Evolutionary conservation across 1,140 invertebrate species (phyloP).

Genomic region (Penaeus vannamei): DNA sequence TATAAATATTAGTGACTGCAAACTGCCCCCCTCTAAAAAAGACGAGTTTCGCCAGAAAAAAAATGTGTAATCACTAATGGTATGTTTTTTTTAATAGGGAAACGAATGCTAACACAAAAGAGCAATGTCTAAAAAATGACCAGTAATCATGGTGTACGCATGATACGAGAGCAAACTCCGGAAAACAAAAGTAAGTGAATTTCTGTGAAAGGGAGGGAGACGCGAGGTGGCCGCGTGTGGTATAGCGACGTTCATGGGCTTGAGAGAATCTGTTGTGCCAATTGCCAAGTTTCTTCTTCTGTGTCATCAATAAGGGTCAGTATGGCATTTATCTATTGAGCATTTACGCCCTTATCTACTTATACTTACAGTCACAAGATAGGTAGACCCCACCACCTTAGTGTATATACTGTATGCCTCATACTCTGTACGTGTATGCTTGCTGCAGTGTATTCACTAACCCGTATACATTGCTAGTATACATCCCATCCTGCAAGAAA

Average conservation of each 20-base stretch:
- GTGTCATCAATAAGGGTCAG: conserved; percentile 57
- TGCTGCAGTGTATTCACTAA: neutral
- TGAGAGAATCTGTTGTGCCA: conserved; percentile 49
- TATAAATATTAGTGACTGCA: too few relatives aligned
- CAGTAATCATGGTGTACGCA: neutral
- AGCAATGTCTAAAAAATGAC: neutral
- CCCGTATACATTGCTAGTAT: conserved; percentile 45
- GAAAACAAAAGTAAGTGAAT: conserved; percentile 34
- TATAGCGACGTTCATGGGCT: neutral
- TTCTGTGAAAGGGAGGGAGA: conserved; percentile 44
- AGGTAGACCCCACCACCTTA: conserved; percentile 52
- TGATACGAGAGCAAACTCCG: neutral
- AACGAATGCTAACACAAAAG: neutral
- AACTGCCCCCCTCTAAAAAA: too few relatives aligned
- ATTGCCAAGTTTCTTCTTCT: conserved; percentile 62
- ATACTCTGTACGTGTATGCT: neutral
- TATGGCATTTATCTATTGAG: conserved; percentile 62
- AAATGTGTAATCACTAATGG: neutral
- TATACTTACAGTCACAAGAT: conserved; percentile 65
- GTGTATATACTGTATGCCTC: too few relatives aligned
- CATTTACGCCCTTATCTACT: conserved; percentile 60
- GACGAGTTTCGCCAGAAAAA: too few relatives aligned
- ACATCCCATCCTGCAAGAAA: conserved; percentile 53
- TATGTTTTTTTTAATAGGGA: neutral
- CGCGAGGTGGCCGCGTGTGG: neutral